Base-by-base conservation (phyloP, 2,888 invertebrate species). In the Ferrisia virgata region DNA sequence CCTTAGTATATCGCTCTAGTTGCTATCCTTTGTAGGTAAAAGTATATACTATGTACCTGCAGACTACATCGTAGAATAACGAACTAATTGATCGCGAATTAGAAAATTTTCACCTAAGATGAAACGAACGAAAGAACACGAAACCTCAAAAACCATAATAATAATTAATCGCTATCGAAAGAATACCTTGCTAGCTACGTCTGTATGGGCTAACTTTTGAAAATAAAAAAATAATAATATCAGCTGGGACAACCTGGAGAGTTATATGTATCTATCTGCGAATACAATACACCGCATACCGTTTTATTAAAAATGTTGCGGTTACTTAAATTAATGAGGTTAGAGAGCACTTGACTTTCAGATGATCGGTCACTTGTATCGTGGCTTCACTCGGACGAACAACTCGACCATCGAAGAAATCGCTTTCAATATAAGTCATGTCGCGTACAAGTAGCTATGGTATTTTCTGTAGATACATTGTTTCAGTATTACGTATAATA, bases 321-420 rank as follows among this genome's bases (percentile, higher is more conserved):
- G 72, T 76, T 76, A 28, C 36, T 33, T 36, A 76, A 36, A 76
- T 76, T 76, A 76, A 76, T 76, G 36, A 76, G 33, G 33, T 76
- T 76, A 36, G 33, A 76, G 18, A 76, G 36, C 72, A 76, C 72
- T 76, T 76, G 72, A 76, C 72, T 76, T 76, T 76, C 72, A 76
- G 36, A 76, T 76, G 72, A 36, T 76, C 72, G 72, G 72, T 76
- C 72, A 76, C 36, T 33, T 76, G 72, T 33, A 36, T 76, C 72
- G 47, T 40, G 11, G 18, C 18, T 69, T 36, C 72, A 36, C 11
- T 36, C 33, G 28, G 36, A n/a, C 72, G 72, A 76, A 36, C 6
- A 18, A 36, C 8, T 72, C 28, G 25, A 28, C 72, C 28, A 36
- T 13, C 3, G 13, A n/a, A 6, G 33, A 72, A 72, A 72, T 72